Evolutionary conservation across 2,888 invertebrate species (phyloP).

Genomic region (Nemurella pictetii): DNA sequence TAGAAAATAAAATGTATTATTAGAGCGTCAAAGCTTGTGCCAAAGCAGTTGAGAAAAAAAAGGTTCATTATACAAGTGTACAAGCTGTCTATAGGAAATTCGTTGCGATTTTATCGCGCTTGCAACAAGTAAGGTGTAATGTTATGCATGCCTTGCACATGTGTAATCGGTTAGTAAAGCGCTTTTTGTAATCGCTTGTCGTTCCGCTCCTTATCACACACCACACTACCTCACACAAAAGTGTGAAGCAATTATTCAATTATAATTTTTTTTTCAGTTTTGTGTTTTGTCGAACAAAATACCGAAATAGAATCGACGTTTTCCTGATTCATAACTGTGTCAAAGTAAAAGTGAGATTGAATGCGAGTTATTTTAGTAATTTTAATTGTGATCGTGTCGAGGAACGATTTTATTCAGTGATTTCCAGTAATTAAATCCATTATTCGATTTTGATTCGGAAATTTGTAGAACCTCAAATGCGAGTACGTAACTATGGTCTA

Average conservation of each 20-base stretch:
- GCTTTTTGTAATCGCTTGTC: neutral
- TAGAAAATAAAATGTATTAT: neutral
- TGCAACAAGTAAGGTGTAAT: neutral
- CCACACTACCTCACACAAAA: neutral
- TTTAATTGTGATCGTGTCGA: too few species aligned
- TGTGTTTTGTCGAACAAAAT: neutral
- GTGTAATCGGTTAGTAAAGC: neutral
- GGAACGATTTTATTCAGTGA: too few species aligned
- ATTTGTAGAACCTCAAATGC: too few species aligned
- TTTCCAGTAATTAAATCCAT: too few species aligned
- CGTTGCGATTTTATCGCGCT: neutral
- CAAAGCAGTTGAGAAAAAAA: too few species aligned
- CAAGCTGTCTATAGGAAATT: neutral
- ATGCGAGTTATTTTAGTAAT: neutral
- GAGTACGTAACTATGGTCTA: too few species aligned
- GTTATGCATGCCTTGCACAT: neutral
- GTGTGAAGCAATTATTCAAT: neutral
- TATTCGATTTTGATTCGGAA: too few species aligned
- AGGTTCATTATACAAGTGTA: neutral
- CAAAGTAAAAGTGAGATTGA: neutral
- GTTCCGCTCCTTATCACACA: neutral
- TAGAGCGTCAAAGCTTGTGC: neutral
- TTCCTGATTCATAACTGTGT: neutral
- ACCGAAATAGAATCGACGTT: neutral
- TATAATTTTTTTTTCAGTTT: neutral